phyloP scores from a whole-genome alignment of 2,888 invertebrate species.

The Odontocolon sp. region DNA sequence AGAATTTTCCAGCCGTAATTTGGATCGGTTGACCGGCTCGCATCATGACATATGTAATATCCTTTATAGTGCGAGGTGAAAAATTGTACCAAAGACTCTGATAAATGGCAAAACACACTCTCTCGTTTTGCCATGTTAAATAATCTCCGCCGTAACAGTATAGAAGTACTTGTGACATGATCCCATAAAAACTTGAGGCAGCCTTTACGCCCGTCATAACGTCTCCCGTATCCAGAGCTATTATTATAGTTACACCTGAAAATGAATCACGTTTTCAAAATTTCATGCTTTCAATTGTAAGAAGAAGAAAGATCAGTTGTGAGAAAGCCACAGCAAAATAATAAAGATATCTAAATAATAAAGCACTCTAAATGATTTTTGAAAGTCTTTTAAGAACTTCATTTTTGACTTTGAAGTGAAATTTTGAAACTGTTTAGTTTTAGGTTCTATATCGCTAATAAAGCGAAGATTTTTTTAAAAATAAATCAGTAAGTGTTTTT shows the following conservation, averaged over 20 bases:
- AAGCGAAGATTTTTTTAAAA: too few species aligned
- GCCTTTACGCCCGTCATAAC: conserved; percentile 64
- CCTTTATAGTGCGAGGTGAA: conserved; percentile 50
- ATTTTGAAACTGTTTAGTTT: too few species aligned
- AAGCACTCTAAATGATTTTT: too few species aligned
- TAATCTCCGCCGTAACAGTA: conserved; percentile 69
- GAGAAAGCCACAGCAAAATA: too few species aligned
- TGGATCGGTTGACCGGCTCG: conserved; percentile 64
- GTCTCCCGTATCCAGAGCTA: conserved; percentile 62
- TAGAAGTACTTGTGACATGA: conserved; percentile 68
- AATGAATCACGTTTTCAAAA: too few species aligned
- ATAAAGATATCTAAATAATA: too few species aligned
- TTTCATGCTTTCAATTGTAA: too few species aligned
- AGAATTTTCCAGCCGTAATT: conserved; percentile 70
- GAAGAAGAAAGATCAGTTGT: too few species aligned
- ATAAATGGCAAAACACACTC: conserved; percentile 62
- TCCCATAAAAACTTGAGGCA: conserved; percentile 60
- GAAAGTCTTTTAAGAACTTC: too few species aligned
- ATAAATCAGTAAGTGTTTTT: too few species aligned
- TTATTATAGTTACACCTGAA: conserved; percentile 66
- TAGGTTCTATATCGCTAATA: too few species aligned
- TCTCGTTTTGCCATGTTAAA: conserved; percentile 63
- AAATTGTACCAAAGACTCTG: conserved; percentile 65
- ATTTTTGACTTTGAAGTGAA: too few species aligned
- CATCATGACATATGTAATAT: conserved; percentile 64